These are phyloP conservation scores for Microctonus aethiopoides DNA, from an alignment of 2,888 invertebrate genomes.

Conservation along the genomic window DNA sequence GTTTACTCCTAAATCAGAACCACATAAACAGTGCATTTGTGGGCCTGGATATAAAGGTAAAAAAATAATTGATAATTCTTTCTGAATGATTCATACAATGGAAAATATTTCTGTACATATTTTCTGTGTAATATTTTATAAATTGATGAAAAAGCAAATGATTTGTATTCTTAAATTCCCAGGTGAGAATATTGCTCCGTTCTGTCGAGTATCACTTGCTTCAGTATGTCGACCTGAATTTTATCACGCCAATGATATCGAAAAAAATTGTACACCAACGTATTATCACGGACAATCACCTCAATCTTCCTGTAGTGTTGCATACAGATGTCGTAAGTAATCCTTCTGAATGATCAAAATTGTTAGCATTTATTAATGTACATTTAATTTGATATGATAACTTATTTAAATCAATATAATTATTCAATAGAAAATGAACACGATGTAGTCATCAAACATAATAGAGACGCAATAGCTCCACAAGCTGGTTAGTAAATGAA, in stretches of 20 bases:
- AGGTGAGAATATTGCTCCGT: slow-evolving; percentile 54
- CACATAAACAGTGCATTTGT: slow-evolving; percentile 48
- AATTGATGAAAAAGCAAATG: too few species aligned
- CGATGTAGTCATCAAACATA: neutral
- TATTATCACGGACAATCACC: slow-evolving; percentile 45
- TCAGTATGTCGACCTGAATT: slow-evolving; percentile 44
- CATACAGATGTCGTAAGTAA: slow-evolving; percentile 56
- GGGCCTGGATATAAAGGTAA: slow-evolving; percentile 45
- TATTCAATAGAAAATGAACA: slow-evolving; percentile 25
- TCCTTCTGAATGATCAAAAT: neutral
- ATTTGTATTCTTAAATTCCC: neutral
- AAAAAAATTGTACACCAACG: slow-evolving; percentile 51
- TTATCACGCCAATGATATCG: slow-evolving; percentile 26
- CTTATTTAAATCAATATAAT: neutral
- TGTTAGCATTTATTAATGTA: too few species aligned
- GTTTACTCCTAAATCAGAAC: slow-evolving; percentile 45
- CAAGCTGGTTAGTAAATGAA: neutral
- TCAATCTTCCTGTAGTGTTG: slow-evolving; percentile 43
- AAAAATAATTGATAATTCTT: neutral
- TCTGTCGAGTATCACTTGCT: slow-evolving; percentile 45
- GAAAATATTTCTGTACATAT: too few species aligned
- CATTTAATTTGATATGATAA: neutral
- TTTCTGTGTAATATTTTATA: too few species aligned
- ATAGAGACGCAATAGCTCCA: neutral
- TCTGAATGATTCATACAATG: too few species aligned